These are phyloP conservation scores for Platycheirus rosarum DNA, from an alignment of 2,888 invertebrate species.

Conservation along the genomic window DNA sequence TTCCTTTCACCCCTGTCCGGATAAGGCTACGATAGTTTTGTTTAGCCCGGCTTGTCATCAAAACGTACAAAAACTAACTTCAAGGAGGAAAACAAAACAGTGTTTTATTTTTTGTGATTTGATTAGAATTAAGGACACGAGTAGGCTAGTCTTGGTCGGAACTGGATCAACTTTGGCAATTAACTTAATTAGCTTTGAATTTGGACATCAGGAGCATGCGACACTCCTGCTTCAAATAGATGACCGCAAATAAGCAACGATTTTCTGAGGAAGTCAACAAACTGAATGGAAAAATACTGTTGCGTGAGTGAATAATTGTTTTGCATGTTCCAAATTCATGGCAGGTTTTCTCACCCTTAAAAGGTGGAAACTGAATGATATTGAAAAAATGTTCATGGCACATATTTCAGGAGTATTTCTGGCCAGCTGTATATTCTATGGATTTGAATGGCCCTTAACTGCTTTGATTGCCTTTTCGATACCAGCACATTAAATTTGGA, in stretches of 20 bases:
- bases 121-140: constrained; percentile 46
- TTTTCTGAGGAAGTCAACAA: constrained; percentile 18
- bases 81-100: too few species aligned
- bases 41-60: constrained; percentile 28
- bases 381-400: too few species aligned
- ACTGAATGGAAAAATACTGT: constrained; percentile 11
- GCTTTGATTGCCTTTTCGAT: too few species aligned
- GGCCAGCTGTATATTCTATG: too few species aligned
- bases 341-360: not conserved
- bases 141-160: constrained; percentile 1
- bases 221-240: constrained; percentile 9
- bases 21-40: too few species aligned
- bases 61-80: too few species aligned
- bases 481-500: too few species aligned
- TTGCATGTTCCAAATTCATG: not conserved
- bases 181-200: constrained; percentile 64
- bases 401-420: too few species aligned
- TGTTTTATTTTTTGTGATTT: constrained; percentile 48
- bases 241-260: constrained; percentile 2
- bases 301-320: constrained; percentile 18
- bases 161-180: constrained; percentile 62
- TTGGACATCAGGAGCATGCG: constrained; percentile 24
- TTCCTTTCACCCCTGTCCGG: too few species aligned
- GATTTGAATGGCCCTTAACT: too few species aligned
- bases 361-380: not conserved